Conservation (phyloP, 2,888 invertebrate genomes). For the Heliconius erato region DNA sequence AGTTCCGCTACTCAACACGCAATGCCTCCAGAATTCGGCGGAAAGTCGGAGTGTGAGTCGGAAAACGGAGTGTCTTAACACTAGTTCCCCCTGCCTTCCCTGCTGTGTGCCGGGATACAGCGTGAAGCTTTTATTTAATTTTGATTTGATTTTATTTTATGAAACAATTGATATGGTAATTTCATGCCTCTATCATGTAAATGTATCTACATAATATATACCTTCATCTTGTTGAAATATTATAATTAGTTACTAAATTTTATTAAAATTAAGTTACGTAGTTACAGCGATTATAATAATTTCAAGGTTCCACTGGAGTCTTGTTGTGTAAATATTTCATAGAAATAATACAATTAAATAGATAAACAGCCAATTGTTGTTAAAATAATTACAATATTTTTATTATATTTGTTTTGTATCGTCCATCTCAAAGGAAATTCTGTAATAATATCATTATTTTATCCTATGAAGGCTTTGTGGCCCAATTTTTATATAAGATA, state of each 20-base stretch:
- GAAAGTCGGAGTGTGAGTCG: too few species aligned
- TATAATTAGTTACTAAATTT: slow-evolving; percentile 5
- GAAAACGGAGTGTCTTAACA: too few species aligned
- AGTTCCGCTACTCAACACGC: too few species aligned
- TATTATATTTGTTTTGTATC: slow-evolving; percentile 1
- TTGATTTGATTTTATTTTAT: not conserved
- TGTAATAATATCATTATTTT: slow-evolving; percentile 3
- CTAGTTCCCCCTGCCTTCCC: too few species aligned
- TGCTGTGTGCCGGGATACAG: too few species aligned
- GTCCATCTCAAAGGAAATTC: slow-evolving; percentile 7
- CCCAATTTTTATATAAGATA: not conserved
- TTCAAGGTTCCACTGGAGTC: slow-evolving; percentile 2
- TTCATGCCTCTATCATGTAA: not conserved
- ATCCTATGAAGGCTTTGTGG: not conserved
- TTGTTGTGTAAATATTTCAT: slow-evolving; percentile 21
- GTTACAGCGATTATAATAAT: slow-evolving; percentile 6
- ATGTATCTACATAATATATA: not conserved
- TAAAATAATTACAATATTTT: slow-evolving; percentile 13
- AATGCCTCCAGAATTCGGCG: too few species aligned
- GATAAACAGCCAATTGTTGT: not conserved
- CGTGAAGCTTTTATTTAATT: too few species aligned
- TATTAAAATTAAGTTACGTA: slow-evolving; percentile 15
- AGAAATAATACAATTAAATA: slow-evolving; percentile 21
- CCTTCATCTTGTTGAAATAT: slow-evolving; percentile 9
- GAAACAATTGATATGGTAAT: not conserved